Conservation (phyloP, 2,797 vertebrate species). For the Sebastes nivosus region DNA sequence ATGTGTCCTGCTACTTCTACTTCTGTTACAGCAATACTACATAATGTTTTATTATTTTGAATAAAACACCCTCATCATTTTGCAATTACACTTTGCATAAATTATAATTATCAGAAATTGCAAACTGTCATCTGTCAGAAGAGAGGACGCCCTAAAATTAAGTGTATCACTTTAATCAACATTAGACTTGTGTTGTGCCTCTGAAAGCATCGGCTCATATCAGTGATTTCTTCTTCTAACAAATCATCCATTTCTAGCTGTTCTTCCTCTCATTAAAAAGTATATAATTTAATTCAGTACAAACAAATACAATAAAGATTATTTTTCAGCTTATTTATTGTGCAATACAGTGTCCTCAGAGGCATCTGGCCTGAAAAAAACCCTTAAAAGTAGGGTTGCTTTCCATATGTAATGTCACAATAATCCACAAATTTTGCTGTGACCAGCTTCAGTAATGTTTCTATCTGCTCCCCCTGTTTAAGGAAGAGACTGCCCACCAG, state of each 20-base stretch:
- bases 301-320: no score
- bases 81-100: no score
- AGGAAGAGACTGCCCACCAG: no score
- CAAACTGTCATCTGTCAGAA: neutral
- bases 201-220: neutral
- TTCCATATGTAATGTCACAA: no score
- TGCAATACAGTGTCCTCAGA: no score
- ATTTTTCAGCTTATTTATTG: no score
- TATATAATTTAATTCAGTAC: neutral
- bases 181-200: neutral
- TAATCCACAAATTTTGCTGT: no score
- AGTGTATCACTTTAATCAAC: neutral
- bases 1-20: neutral
- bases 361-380: no score
- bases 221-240: neutral
- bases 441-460: no score
- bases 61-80: neutral
- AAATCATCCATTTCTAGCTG: neutral
- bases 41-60: neutral
- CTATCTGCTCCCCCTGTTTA: accelerated
- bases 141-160: no score
- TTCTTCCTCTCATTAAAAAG: neutral
- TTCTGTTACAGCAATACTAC: neutral
- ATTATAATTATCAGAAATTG: no score
- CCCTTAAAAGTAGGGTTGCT: no score